Conservation (phyloP, 2,797 vertebrate genomes). For the Falco biarmicus region DNA sequence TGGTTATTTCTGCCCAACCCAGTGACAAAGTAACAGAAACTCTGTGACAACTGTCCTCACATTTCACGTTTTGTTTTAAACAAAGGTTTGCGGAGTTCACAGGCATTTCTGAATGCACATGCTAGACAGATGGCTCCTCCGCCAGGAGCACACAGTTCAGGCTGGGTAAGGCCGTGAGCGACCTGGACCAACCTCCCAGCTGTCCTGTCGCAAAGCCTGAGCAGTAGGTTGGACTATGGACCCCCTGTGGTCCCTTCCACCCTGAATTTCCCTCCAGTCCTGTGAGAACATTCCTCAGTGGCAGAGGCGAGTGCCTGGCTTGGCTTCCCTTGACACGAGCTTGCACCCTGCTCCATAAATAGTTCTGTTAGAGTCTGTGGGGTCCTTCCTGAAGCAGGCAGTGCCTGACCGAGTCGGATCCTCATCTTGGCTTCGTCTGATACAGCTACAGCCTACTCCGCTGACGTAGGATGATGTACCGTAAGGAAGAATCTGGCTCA, state of each 20-base stretch:
- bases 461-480: not conserved
- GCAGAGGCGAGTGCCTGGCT: not conserved
- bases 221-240: fast-evolving
- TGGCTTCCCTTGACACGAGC: not conserved
- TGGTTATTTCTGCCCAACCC: not conserved
- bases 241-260: not conserved
- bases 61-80: not conserved
- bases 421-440: not conserved
- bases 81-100: not conserved
- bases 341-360: not conserved
- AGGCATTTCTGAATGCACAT: not conserved
- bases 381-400: not conserved
- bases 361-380: not conserved
- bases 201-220: not conserved
- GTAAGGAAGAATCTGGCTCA: not conserved
- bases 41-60: fast-evolving
- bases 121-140: not conserved
- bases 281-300: not conserved
- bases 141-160: not conserved
- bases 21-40: not conserved
- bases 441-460: not conserved
- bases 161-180: fast-evolving
- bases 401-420: not conserved
- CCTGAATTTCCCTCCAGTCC: not conserved
- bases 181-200: not conserved